Evolutionary conservation across 2,797 vertebrate genomes (phyloP).

Genomic region (Microctenopoma lineatum): DNA sequence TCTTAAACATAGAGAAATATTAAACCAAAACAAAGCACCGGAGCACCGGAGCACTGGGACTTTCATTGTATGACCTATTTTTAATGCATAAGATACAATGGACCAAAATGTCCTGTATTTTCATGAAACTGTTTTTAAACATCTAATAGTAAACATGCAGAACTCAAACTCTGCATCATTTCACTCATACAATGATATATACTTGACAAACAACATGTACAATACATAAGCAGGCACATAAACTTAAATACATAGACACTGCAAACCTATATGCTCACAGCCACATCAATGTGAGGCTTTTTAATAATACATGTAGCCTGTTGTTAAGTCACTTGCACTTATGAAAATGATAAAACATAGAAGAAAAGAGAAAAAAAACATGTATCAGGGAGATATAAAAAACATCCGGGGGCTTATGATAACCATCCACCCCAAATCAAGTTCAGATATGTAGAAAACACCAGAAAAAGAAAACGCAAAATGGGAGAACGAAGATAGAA

Average conservation of each 20-base stretch:
- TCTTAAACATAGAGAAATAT: constrained; percentile 78
- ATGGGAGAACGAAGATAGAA: no score
- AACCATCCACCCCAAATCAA: constrained; percentile 57
- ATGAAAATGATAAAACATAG: constrained; percentile 49
- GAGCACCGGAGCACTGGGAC: constrained; percentile 48
- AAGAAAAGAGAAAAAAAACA: constrained; percentile 50
- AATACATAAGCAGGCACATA: constrained; percentile 4
- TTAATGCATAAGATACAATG: constrained; percentile 34
- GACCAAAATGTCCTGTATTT: constrained; percentile 8
- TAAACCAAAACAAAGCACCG: constrained; percentile 65
- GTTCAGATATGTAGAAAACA: constrained; percentile 48
- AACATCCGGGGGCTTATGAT: constrained; percentile 46
- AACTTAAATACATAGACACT: neutral
- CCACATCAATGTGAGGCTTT: constrained; percentile 17
- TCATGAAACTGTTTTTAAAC: constrained; percentile 15
- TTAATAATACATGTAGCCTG: constrained; percentile 50
- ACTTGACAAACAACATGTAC: neutral
- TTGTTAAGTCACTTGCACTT: constrained; percentile 54
- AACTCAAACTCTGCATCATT: constrained; percentile 3
- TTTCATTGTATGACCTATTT: constrained; percentile 38
- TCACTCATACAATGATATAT: neutral
- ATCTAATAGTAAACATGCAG: constrained; percentile 10
- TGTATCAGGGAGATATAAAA: constrained; percentile 31
- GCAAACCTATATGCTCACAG: constrained; percentile 14
- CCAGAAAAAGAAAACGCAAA: constrained; percentile 16